These are phyloP conservation scores for Carassius carassius DNA, from an alignment of 2,113 vertebrate genomes.

Conservation along the genomic window DNA sequence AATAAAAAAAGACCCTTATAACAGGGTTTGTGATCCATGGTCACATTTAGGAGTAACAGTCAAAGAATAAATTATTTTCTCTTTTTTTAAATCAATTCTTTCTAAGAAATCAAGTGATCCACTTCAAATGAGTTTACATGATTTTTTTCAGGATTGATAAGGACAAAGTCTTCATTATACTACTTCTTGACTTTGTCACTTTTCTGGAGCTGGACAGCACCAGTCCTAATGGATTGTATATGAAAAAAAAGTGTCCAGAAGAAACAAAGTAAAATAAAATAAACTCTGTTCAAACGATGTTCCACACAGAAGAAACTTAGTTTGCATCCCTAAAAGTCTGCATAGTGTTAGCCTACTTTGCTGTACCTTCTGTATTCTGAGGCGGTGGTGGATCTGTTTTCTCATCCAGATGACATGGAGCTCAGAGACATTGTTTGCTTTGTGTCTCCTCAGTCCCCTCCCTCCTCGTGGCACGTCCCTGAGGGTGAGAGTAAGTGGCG, in stretches of 20 bases:
- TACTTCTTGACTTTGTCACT: background rate
- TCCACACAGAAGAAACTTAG: background rate
- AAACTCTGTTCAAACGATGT: slow-evolving; percentile 2
- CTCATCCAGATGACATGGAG: slow-evolving; percentile 56
- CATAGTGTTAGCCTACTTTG: slow-evolving; percentile 47
- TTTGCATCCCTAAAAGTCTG: slow-evolving; percentile 21
- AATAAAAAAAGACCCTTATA: no score
- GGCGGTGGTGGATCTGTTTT: slow-evolving; percentile 38
- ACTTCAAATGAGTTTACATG: background rate
- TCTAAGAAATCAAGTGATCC: background rate
- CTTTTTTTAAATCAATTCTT: background rate
- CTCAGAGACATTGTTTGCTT: slow-evolving; percentile 47
- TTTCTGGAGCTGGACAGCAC: background rate
- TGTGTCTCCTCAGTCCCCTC: slow-evolving; percentile 36
- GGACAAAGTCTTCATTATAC: no score
- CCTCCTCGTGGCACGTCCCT: slow-evolving; percentile 34
- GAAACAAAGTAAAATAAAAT: slow-evolving; percentile 19
- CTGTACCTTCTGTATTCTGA: slow-evolving; percentile 20
- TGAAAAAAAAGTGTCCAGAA: background rate
- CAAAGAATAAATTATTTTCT: no score
- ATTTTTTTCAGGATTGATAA: no score
- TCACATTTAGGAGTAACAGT: no score
- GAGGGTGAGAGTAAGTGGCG: slow-evolving; percentile 54
- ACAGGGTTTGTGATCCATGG: no score
- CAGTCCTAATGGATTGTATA: background rate